Base-by-base conservation (phyloP, 2,888 invertebrate genomes). In the Encarsia formosa region DNA sequence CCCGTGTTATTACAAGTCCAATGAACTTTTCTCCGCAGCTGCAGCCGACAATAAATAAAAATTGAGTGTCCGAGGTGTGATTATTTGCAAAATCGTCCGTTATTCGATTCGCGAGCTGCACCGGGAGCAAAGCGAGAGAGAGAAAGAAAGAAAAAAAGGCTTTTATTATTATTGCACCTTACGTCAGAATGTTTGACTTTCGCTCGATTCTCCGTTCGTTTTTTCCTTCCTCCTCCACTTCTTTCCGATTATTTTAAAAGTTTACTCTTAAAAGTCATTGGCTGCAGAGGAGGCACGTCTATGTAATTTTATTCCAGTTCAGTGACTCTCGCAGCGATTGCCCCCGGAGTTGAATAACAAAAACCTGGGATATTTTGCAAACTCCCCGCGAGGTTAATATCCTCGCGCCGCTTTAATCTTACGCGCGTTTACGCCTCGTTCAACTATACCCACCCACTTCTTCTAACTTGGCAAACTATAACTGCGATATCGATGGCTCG, bases 361-460 rank as follows among this genome's bases (percentile, higher is more conserved):
- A 41, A 35, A 41, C 35, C 38, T 37, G 53, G n/a, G 49, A 47
- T 31, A 54, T 42, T 54, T 54, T 38, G 54, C 49, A 50, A 54
- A 23, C 20, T 20, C n/a, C n/a, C n/a, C n/a, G 29, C 24, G 29
- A 22, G 48, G 48, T 51, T 42, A 48, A 55, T 38, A 48, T 51
- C 44, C 50, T 48, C 40, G 35, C 15, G 20, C n/a, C 37, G 35
- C 24, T 41, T 23, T 15, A 32, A 32, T n/a, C n/a, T n/a, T 39
- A 45, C 39, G n/a, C 45, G 6, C 26, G 26, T 26, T 26, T 11
- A 11, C 29, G 32, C 35, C 32, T 38, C 22, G 13, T 39, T 18
- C 15, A 16, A 2, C 5, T 4, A 11, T 13, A n/a, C n/a, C n/a
- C n/a, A n/a, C n/a, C n/a, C n/a, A 20, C 32, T 26, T 26, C 26